Conservation (phyloP, 1,140 invertebrate genomes). For the Drosophila pandora region DNA sequence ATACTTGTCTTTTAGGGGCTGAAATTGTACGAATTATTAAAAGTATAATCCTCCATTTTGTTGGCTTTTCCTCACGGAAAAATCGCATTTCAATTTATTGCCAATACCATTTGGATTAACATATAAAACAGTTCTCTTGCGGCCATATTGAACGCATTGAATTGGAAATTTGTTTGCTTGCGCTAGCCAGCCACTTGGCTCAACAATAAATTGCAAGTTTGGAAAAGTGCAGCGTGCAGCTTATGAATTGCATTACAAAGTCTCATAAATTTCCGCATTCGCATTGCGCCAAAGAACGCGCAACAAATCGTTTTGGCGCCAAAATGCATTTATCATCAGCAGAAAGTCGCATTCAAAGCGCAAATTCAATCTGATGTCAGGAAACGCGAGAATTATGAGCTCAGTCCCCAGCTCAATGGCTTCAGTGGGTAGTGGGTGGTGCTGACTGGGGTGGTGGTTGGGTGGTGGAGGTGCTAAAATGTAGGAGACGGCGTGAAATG, state of each 20-base stretch:
- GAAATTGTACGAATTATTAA: neutral
- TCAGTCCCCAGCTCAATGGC: slow-evolving; percentile 21
- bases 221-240: slow-evolving; percentile 41
- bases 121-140: slow-evolving; percentile 53
- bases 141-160: slow-evolving; percentile 12
- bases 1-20: no score
- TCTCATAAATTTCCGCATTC: slow-evolving; percentile 64
- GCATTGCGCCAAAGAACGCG: slow-evolving; percentile 62
- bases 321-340: slow-evolving; percentile 66
- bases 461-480: neutral
- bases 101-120: slow-evolving; percentile 54
- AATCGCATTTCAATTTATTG: slow-evolving; percentile 25
- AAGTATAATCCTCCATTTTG: neutral
- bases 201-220: slow-evolving; percentile 62
- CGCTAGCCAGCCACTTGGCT: slow-evolving; percentile 54
- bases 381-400: slow-evolving; percentile 69
- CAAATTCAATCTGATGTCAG: slow-evolving; percentile 67
- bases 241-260: slow-evolving; percentile 79
- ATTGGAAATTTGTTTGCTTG: slow-evolving; percentile 47
- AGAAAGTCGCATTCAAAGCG: slow-evolving; percentile 60
- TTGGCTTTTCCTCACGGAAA: neutral
- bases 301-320: slow-evolving; percentile 71
- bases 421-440: neutral
- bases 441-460: neutral
- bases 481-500: slow-evolving; percentile 30